These are phyloP conservation scores for Phodopus roborovskii DNA, from an alignment of 2,113 vertebrate species.

Conservation along the genomic window DNA sequence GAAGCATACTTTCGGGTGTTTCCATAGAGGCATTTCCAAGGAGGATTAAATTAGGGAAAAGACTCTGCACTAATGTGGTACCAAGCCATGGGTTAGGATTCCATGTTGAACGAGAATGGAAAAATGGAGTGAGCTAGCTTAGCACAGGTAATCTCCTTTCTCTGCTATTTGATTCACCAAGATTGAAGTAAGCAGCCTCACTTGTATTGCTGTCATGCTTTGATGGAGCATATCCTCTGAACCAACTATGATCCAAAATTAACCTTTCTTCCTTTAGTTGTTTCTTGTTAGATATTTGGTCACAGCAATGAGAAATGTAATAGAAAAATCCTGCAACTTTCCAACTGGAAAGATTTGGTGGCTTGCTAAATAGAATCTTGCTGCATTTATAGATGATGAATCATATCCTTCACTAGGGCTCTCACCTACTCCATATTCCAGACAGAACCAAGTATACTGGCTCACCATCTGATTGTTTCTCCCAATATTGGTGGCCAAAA, in stretches of 20 bases:
- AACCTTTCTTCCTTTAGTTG: not conserved
- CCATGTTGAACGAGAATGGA: not conserved
- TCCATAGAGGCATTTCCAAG: not conserved
- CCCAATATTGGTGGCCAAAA: slow-evolving; percentile 37
- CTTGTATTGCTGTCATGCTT: not conserved
- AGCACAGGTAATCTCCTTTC: not conserved
- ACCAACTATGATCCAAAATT: not conserved
- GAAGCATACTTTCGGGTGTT: not conserved
- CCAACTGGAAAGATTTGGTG: slow-evolving; percentile 34
- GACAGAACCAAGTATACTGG: slow-evolving; percentile 17
- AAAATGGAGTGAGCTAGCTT: not conserved
- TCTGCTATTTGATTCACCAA: not conserved
- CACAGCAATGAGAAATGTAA: not conserved
- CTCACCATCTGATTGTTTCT: not conserved
- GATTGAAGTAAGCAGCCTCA: not conserved
- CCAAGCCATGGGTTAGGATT: not conserved
- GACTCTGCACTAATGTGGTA: not conserved
- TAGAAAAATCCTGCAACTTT: slow-evolving; percentile 40
- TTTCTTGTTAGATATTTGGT: not conserved
- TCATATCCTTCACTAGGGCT: not conserved
- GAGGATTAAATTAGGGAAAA: not conserved
- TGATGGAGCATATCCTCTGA: not conserved
- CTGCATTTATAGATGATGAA: slow-evolving; percentile 20
- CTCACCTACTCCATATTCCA: slow-evolving; percentile 18
- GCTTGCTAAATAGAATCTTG: slow-evolving; percentile 38